Evolutionary conservation across 2,888 invertebrate species (phyloP), one percentile per base, ranked within the genome.

Genomic region (Eurytoma adleriae): DNA sequence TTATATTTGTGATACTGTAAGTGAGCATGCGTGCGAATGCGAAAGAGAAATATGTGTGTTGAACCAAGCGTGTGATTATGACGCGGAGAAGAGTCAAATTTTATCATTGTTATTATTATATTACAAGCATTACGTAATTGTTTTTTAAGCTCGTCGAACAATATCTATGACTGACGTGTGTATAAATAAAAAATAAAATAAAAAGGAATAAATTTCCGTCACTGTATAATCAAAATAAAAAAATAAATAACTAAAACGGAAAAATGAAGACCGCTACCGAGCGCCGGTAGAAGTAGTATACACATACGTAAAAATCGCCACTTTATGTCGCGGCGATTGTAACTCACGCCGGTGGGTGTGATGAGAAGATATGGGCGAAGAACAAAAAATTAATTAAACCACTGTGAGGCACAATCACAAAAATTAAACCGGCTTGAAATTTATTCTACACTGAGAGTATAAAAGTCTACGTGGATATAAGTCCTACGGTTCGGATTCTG

Each of bases 1-100:
- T 78, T 81, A 78, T 81, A 74, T 70, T 78, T 81, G 70, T 81
- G 74, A 81, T 81, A 78, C 64, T 67, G n/a, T 57, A 79, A 75
- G 27, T 24, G 13, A 1, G 72, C 30, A 30, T 59, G 30, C 0
- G 16, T 18, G 40, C 40, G 67, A 66, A 54, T 62, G 76, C 40
- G 30, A 59, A 59, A 5, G 2, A 14, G 27, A 64, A 18, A 77
- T 20, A 66, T 48, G 40, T 1, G 40, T 61, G 30, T 54, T 68
- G 16, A 59, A 71, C 3, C 18, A 57, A 64, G 30, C 20, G 62
- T 20, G 57, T 48, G 24, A 64, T 57, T 24, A 48, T 56, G 3
- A 30, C 16, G 48, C 13, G 40, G 2, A 16, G 24, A 71, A 70
- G 52, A 69, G 50, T 68, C 13, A 73, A 64, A 78, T 78, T 78